A percentile compares a stretch with the other conserved stretches of the same genome.
Conservation (phyloP, 2,797 vertebrate genomes). For the Petrocephalus schoutedeni region DNA sequence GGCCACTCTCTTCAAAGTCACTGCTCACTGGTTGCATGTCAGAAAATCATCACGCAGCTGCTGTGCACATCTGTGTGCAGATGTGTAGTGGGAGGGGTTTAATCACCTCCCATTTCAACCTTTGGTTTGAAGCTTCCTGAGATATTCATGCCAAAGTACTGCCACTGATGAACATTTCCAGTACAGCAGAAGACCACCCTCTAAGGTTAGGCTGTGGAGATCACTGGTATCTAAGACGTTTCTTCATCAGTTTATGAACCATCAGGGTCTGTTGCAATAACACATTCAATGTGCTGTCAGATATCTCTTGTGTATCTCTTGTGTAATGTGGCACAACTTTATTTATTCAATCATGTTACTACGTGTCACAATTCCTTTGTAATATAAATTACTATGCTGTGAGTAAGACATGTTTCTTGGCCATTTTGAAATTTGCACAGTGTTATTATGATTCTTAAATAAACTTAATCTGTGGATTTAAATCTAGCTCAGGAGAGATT, state of each 20-base stretch:
- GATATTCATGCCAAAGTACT: not conserved
- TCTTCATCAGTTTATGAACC: not conserved
- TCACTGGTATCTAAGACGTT: not conserved
- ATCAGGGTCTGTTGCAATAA: not conserved
- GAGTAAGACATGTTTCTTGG: not conserved
- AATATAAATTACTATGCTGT: not conserved
- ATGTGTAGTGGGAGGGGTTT: not conserved
- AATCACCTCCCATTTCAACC: constrained; percentile 15
- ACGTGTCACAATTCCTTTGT: not conserved
- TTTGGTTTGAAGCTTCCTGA: not conserved
- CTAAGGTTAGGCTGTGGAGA: not conserved
- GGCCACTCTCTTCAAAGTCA: not conserved
- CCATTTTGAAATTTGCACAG: not conserved
- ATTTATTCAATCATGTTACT: not conserved
- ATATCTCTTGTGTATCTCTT: not conserved
- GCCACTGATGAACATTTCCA: not conserved
- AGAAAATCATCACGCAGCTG: not conserved
- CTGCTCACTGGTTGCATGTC: not conserved
- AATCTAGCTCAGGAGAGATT: not conserved
- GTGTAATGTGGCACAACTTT: not conserved
- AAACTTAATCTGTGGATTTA: not conserved
- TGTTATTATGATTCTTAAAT: not conserved
- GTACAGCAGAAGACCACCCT: not conserved
- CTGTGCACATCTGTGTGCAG: not conserved
- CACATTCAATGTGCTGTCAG: not conserved